Evolutionary conservation across 2,113 vertebrate species (phyloP), one percentile per base, ranked within the genome.

Genomic region (Nerophis lumbriciformis): DNA sequence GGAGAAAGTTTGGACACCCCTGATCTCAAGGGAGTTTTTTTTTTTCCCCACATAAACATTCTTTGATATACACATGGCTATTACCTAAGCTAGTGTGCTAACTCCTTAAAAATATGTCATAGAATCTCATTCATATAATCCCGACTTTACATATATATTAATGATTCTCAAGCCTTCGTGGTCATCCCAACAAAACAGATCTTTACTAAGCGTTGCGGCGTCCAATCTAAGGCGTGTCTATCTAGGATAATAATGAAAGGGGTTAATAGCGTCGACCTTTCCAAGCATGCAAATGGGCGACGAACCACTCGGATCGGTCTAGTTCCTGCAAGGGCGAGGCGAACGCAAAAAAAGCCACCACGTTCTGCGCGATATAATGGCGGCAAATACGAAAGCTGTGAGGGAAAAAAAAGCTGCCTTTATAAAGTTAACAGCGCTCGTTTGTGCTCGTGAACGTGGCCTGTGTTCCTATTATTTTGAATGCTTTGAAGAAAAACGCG

Each of bases 81-180:
- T 73, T 67, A 79, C 63, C 76, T 85, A 78, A 52, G 49, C 87
- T 73, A 73, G 66, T 76, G 66, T 76, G 75, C 76, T 77, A 76
- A 79, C 47, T 82, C 69, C 71, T 80, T 78, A 78, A 72, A 77
- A 76, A 84, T 53, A 69, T 57, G 71, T 81, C 83, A 90, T 83
- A 86, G 50, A 78, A 77, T 79, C 80, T 85, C 59, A 82, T 82
- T 85, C 80, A 86, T 49, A 87, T 88, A 89, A 86, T 89, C 85
- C 86, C 82, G 73, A 83, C 81, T 83, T 60, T 48, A 48, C 58
- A 36, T 60, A 49, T 87, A 83, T 83, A 78, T 80, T 85, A 85
- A 83, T 84, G 68, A 84, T 77, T 83, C 83, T 77, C 82, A 73
- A 80, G 76, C 57, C 76, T 75, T 63, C 66, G 71, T 63, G 75